phyloP scores from a whole-genome alignment of 2,797 vertebrate species.

The Nyctibius grandis region DNA sequence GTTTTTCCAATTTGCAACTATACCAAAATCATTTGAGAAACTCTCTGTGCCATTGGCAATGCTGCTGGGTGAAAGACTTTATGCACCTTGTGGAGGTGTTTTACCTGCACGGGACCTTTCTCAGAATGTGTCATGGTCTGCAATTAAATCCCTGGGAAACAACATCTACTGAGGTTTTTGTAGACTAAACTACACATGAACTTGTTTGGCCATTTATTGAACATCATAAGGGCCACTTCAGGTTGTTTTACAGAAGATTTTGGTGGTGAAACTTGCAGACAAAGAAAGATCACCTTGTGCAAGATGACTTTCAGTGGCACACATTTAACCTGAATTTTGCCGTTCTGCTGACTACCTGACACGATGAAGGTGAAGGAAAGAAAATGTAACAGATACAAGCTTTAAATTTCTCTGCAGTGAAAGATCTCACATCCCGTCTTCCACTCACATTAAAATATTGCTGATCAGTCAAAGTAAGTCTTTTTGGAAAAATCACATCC shows the following conservation, averaged over 20 bases:
- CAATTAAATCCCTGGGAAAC: not conserved
- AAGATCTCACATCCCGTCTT: not conserved
- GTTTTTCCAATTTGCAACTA: slow-evolving; percentile 2
- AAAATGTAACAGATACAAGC: not conserved
- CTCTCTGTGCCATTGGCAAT: not conserved
- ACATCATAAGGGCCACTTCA: not conserved
- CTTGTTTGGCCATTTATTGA: not conserved
- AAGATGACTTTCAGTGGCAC: not conserved
- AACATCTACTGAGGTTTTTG: not conserved
- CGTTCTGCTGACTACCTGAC: not conserved
- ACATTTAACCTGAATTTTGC: not conserved
- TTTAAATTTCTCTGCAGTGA: not conserved
- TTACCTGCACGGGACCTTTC: not conserved
- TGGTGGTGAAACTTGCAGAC: not conserved
- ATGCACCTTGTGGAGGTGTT: not conserved
- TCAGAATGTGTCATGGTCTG: not conserved
- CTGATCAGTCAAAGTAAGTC: not conserved
- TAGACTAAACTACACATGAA: not conserved
- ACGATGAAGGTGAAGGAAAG: not conserved
- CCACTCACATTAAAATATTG: not conserved
- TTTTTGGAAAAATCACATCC: not conserved
- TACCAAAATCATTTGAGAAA: slow-evolving; percentile 14
- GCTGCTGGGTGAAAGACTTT: not conserved
- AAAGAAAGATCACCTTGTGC: not conserved
- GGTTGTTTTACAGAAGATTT: not conserved